phyloP scores from a whole-genome alignment of 2,888 invertebrate species.

The Halictus quadricinctus region DNA sequence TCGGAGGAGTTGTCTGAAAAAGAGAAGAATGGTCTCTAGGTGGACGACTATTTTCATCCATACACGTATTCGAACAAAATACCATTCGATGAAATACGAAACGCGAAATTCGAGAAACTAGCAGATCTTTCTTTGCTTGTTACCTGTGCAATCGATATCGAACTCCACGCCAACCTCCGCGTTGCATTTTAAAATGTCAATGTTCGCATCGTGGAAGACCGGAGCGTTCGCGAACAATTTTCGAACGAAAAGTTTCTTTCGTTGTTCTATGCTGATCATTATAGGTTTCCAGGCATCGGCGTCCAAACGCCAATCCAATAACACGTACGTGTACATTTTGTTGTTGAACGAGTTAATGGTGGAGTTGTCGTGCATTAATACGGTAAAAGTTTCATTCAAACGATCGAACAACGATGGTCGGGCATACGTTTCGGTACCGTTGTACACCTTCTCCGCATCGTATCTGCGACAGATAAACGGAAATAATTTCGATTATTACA shows the following conservation, averaged over 20 bases:
- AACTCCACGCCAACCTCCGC: conserved; percentile 56
- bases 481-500: background rate
- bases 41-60: background rate
- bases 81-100: background rate
- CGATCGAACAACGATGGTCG: conserved; percentile 72
- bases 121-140: conserved; percentile 53
- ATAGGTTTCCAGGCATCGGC: conserved; percentile 83
- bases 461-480: conserved; percentile 69
- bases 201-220: conserved; percentile 70
- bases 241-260: conserved; percentile 70
- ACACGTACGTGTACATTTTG: conserved; percentile 78
- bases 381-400: conserved; percentile 76
- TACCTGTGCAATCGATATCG: conserved; percentile 78
- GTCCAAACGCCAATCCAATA: conserved; percentile 72
- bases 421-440: conserved; percentile 73
- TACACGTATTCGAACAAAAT: background rate
- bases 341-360: conserved; percentile 76
- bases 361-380: conserved; percentile 72
- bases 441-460: conserved; percentile 75
- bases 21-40: background rate
- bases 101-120: background rate
- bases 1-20: conserved; percentile 53
- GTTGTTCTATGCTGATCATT: conserved; percentile 82
- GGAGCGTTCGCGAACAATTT: conserved; percentile 57
- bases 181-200: conserved; percentile 59